Base-by-base conservation (phyloP, 2,797 vertebrate species). In the Fratercula arctica region DNA sequence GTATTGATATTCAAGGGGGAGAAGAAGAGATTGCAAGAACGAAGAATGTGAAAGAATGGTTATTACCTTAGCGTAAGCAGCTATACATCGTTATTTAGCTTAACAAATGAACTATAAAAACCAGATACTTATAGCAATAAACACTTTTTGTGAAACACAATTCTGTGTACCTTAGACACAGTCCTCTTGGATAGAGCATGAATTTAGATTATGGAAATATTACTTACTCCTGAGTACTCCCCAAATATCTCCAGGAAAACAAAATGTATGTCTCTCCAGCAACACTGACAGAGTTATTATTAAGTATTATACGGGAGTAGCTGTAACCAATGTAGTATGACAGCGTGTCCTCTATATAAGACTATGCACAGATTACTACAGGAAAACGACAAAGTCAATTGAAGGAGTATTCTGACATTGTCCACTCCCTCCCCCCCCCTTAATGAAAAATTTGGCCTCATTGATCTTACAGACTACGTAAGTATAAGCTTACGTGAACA, bases 201-300 rank as follows among this genome's bases (percentile, higher is more conserved):
- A 91, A 91, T 96, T 95, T 74, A 95, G 39, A 73, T 69, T 91
- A 93, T 54, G 54, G 89, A 95, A 90, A 77, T 90, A 96, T 92
- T 90, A 94, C 74, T 89, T 89, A 84, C 75, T 76, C 69, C 67
- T 57, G 46, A 92, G 66, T 87, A 89, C 84, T 93, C 75, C 69
- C 85, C 85, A 91, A 89, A 63, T 53, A 41, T 64, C 87, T 93
- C 59, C 68, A 73, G 74, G 59, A 95, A 92, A 85, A 87, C 33
- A 92, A 89, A 81, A 56, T 6, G 1, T 69, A 43, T 33, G 76
- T 79, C 26, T 87, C 84, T 29, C 24, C 60, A 81, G 73, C 50
- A 93, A 78, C 91, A 92, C 31, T 86, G 92, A 73, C 80, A 84
- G 60, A 73, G 48, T 37, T 86, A 18, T 87, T 95, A n/a, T 57